Evolutionary conservation across 2,797 vertebrate species (phyloP), one percentile per base, ranked within the genome.

Genomic region (Takifugu rubripes): DNA sequence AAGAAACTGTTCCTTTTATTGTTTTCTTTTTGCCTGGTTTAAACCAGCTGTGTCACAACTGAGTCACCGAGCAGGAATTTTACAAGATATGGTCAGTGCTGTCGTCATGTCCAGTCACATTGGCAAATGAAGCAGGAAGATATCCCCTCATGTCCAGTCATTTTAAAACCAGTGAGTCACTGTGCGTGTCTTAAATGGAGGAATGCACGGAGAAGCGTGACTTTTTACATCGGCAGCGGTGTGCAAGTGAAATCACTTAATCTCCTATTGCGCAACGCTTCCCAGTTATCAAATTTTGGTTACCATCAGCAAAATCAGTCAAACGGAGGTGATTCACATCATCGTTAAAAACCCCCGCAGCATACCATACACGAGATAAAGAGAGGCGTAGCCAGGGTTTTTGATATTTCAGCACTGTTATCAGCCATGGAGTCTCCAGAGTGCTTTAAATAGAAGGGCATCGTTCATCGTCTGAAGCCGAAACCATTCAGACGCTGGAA

Each of bases 21-120:
- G 33, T 79, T 72, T 75, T 75, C 78, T 63, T 42, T 54, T 62
- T 10, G 45, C 33, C 31, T 61, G 49, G 50, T 64, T 60, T 49
- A 59, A 59, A 69, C 56, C 69, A 54, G 54, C 50, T 5, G 40
- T 71, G 70, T 71, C 63, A 73, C 21, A 1, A 59, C 55, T 83
- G 82, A 89, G 62, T 86, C 83, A 85, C 1, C 44, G 16, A 59
- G 25, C 15, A 71, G 60, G 74, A 83, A 79, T 82, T 85, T 79
- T 72, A 78, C 71, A 79, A 78, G 79, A 75, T 71, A 61, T 57
- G 67, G 75, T 81, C 74, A 83, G 21, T 65, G 67, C 77, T 84
- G 71, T 74, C 71, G 81, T 85, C 72, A 75, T 82, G 78, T 76
- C 78, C 76, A 86, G 83, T 87, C 84, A 84, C 69, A 75, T 11